phyloP scores from a whole-genome alignment of 2,113 vertebrate species.

The Atherinomorus stipes region DNA sequence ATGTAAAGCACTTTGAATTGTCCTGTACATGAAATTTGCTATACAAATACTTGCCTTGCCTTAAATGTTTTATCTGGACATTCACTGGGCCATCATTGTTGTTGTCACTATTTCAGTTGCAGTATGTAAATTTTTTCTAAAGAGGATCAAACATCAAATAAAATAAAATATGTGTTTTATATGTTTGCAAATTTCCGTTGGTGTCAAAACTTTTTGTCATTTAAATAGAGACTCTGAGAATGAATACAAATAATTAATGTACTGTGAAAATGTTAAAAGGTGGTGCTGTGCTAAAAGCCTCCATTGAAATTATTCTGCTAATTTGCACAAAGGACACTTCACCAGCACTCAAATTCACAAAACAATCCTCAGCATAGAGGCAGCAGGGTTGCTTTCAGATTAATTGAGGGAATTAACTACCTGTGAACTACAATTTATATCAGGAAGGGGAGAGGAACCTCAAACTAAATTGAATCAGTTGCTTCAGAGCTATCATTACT shows the following conservation, averaged over 20 bases:
- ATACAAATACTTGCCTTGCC: too few species aligned
- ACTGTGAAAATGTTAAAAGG: slow-evolving; percentile 13
- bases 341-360: background rate
- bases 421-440: background rate
- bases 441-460: background rate
- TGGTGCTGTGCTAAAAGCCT: slow-evolving; percentile 2
- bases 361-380: background rate
- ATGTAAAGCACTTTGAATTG: too few species aligned
- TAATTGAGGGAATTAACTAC: background rate
- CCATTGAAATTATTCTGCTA: background rate
- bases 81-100: too few species aligned
- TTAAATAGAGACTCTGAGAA: background rate
- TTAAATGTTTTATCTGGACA: too few species aligned
- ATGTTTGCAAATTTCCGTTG: background rate
- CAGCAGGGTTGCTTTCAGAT: background rate
- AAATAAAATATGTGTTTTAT: too few species aligned
- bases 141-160: too few species aligned
- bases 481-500: background rate
- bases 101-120: too few species aligned
- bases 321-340: slow-evolving; percentile 9
- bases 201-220: background rate
- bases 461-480: background rate
- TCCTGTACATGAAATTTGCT: too few species aligned
- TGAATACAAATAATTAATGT: slow-evolving; percentile 3
- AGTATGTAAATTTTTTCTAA: too few species aligned